Evolutionary conservation across 1,140 invertebrate species (phyloP), one percentile per base, ranked within the genome.

Genomic region (Megathymus violae): DNA sequence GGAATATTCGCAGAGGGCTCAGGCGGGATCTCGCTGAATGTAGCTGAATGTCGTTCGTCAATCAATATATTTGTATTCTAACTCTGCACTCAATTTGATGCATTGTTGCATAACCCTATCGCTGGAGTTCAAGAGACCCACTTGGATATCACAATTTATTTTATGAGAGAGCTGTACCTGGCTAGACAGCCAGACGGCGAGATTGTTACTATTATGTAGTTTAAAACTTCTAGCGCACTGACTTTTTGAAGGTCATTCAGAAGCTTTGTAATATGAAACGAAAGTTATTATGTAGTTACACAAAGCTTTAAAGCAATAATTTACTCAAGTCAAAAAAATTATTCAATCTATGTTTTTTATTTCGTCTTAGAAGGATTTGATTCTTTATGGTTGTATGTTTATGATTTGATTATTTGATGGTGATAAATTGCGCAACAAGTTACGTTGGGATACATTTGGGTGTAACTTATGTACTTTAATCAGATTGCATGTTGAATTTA

Each of bases 81-180:
- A 70, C 69, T 67, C 48, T 65, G 68, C 67, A 67, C 65, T 66
- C 69, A 78, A 74, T 78, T 72, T 72, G 67, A 69, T 38, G 63
- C 62, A 78, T 78, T 78, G 67, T 78, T 65, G 52, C 62, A 63
- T 64, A 59, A 70, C 66, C 52, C 60, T 54, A 66, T 56, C 25
- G 22, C 40, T 7, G 22, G 19, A 27, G 51, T 54, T 56, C 22
- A 44, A 56, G 15, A 56, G 52, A 56, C 13, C 52, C 40, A 56
- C 52, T 56, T 44, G 14, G 50, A 40, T 13, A 40, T 38, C 48
- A 14, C 36, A 52, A 40, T 41, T 52, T 40, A 52, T 52, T 40
- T 52, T 40, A 51, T 51, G 11, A 7, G 25, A 51, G 31, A 38
- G 17, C 34, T 14, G 5, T 51, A 52, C 16, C 34, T 52, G 34